These are phyloP conservation scores for Catonia carolina DNA, from an alignment of 2,888 invertebrate species.

Conservation along the genomic window DNA sequence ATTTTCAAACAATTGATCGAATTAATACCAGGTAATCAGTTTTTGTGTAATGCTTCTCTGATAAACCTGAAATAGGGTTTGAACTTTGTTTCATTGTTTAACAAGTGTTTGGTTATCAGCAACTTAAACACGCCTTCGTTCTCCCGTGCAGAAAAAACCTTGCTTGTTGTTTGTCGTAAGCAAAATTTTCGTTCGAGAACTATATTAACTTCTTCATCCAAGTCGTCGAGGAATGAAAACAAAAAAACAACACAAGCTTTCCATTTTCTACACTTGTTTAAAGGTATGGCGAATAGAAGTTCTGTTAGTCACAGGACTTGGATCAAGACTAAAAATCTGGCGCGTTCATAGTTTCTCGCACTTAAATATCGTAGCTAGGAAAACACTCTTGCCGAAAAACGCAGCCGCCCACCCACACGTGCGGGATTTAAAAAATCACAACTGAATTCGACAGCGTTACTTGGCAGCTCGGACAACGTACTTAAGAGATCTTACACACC, in stretches of 20 bases:
- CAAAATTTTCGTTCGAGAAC: constrained; percentile 12
- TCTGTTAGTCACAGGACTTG: not conserved
- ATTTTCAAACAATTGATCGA: too few species aligned
- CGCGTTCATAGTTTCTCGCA: too few species aligned
- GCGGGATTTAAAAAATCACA: not conserved
- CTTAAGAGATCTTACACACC: too few species aligned
- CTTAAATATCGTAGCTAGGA: too few species aligned
- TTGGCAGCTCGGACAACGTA: constrained; percentile 17
- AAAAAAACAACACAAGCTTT: not conserved
- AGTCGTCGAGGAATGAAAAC: too few species aligned
- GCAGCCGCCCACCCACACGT: not conserved
- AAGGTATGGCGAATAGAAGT: not conserved
- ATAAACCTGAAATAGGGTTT: constrained; percentile 8
- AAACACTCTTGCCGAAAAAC: constrained; percentile 14
- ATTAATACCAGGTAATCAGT: not conserved
- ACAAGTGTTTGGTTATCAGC: constrained; percentile 15
- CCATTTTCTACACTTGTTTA: not conserved
- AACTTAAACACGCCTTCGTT: constrained; percentile 12
- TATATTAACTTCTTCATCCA: constrained; percentile 1
- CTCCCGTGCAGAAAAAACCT: constrained; percentile 12
- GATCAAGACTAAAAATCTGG: not conserved
- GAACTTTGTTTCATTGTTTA: constrained; percentile 14
- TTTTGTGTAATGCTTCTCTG: not conserved
- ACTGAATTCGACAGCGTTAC: constrained; percentile 3
- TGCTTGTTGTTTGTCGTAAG: constrained; percentile 13